Conservation (phyloP, 2,797 vertebrate genomes). For the Arrhamphus sclerolepis region DNA sequence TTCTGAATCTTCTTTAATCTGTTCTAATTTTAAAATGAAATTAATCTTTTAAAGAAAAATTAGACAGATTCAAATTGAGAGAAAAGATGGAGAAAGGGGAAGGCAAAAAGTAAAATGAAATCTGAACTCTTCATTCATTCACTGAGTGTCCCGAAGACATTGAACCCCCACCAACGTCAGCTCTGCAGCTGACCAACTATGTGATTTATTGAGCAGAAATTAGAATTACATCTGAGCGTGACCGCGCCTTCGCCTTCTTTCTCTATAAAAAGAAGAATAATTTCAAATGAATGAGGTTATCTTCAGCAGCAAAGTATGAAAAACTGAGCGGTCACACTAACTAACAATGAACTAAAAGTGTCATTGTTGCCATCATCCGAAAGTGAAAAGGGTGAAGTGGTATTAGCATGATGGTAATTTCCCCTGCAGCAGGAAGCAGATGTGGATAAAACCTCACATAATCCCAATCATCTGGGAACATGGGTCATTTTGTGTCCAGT, state of each 20-base stretch:
- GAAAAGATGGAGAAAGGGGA: too few relatives aligned
- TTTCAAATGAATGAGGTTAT: background rate
- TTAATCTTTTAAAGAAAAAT: too few relatives aligned
- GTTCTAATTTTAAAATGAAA: too few relatives aligned
- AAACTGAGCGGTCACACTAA: background rate
- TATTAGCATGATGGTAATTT: slow-evolving; percentile 40
- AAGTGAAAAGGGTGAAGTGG: slow-evolving; percentile 8
- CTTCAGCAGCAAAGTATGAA: background rate
- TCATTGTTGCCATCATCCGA: background rate
- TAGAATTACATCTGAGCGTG: slow-evolving; percentile 20
- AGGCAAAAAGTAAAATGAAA: background rate
- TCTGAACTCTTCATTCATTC: slow-evolving; percentile 1
- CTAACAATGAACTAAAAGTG: background rate
- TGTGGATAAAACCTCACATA: slow-evolving; percentile 60
- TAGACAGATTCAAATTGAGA: too few relatives aligned
- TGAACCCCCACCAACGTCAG: background rate
- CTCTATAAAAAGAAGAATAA: background rate
- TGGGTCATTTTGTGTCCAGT: slow-evolving; percentile 41
- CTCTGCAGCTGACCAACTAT: slow-evolving; percentile 34
- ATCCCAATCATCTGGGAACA: slow-evolving; percentile 66
- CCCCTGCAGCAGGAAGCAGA: slow-evolving; percentile 68
- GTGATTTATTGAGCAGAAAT: slow-evolving; percentile 18
- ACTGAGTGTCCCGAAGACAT: background rate
- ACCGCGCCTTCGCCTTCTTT: slow-evolving; percentile 7
- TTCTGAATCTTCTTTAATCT: too few relatives aligned